Percentiles rank a stretch among this genome's conserved stretches.
phyloP scores from a whole-genome alignment of 2,888 invertebrate genomes.

The Morpho achilles region DNA sequence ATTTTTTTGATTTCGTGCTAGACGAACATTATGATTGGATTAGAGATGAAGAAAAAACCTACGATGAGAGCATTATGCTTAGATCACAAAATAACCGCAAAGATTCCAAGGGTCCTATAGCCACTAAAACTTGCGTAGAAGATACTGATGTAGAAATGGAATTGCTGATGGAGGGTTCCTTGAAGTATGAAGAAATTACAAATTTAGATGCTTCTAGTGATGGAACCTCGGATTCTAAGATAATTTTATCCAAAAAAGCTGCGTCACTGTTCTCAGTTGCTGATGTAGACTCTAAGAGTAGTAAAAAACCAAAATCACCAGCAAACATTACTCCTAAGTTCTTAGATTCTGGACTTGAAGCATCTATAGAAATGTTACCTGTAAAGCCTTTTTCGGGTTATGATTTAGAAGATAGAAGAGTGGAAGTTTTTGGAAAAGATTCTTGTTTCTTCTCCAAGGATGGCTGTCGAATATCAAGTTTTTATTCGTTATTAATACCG shows the following conservation, averaged over 20 bases:
- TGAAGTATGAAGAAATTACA: slow-evolving; percentile 54
- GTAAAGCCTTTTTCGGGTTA: slow-evolving; percentile 59
- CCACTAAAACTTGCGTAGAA: slow-evolving; percentile 47
- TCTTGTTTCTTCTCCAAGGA: slow-evolving; percentile 60
- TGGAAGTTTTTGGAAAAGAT: slow-evolving; percentile 67
- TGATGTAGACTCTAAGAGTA: slow-evolving; percentile 42
- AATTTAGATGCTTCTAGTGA: slow-evolving; percentile 33
- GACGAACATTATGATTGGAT: slow-evolving; percentile 74
- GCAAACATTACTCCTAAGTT: slow-evolving; percentile 37
- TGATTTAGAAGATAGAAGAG: slow-evolving; percentile 60
- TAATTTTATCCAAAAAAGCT: slow-evolving; percentile 34
- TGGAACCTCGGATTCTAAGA: slow-evolving; percentile 30
- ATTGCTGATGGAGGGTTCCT: slow-evolving; percentile 63
- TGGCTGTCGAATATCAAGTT: slow-evolving; percentile 51
- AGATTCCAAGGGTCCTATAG: slow-evolving; percentile 35
- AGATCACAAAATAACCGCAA: slow-evolving; percentile 43
- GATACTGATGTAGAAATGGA: slow-evolving; percentile 51
- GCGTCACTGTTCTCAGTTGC: slow-evolving; percentile 34
- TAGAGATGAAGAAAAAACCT: slow-evolving; percentile 54
- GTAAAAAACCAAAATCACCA: slow-evolving; percentile 45
- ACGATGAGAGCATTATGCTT: slow-evolving; percentile 43
- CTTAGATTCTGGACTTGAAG: slow-evolving; percentile 19
- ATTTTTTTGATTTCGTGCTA: slow-evolving; percentile 74
- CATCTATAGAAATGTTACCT: slow-evolving; percentile 27
- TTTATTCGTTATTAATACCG: slow-evolving; percentile 59